A percentile compares a stretch with the other conserved stretches of the same genome.
These are phyloP conservation scores for Diloba caeruleocephala DNA, from an alignment of 2,888 invertebrate genomes.

Conservation along the genomic window DNA sequence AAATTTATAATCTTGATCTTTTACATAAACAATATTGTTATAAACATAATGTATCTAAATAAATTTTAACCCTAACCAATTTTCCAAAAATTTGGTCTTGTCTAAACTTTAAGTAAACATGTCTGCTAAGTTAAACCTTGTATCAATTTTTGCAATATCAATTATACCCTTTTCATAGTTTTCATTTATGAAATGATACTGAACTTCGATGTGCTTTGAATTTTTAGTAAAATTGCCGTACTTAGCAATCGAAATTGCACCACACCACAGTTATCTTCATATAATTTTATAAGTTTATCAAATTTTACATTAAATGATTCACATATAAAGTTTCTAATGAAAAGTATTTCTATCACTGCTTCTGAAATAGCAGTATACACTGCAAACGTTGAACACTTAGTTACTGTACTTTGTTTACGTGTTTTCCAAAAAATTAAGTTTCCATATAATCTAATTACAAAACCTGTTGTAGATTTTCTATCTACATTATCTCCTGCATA, in stretches of 20 bases:
- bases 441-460: constrained; percentile 61
- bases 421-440: constrained; percentile 64
- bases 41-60: constrained; percentile 24
- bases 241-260: constrained; percentile 38
- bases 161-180: constrained; percentile 6
- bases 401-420: constrained; percentile 39
- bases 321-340: constrained; percentile 1
- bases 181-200: constrained; percentile 20
- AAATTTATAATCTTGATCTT: constrained; percentile 1
- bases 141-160: constrained; percentile 10
- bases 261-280: constrained; percentile 46
- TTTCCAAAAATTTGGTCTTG: constrained; percentile 9
- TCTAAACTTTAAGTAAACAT: background rate
- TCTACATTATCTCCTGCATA: constrained; percentile 52
- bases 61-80: constrained; percentile 38
- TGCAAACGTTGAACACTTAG: constrained; percentile 2
- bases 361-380: constrained; percentile 5
- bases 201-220: constrained; percentile 38
- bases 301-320: constrained; percentile 5
- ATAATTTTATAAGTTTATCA: constrained; percentile 33
- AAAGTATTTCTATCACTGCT: constrained; percentile 16
- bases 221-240: constrained; percentile 47
- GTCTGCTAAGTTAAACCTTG: constrained; percentile 5
- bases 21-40: background rate
- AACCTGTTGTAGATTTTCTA: constrained; percentile 58